Base-by-base conservation (phyloP, 2,797 vertebrate species). In the Sebastes ruberrimus region DNA sequence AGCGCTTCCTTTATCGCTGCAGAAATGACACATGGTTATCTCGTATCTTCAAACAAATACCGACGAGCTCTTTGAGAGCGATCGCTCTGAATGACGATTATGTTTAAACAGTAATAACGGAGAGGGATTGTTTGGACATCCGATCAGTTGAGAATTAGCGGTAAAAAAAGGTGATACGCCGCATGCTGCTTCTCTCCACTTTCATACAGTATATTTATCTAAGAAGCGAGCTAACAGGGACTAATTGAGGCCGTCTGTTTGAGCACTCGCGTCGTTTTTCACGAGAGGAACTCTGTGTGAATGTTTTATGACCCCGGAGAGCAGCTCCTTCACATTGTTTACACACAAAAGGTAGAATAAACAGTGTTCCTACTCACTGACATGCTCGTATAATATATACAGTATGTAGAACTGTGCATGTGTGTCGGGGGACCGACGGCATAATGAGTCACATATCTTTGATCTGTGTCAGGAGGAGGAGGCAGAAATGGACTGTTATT, bases 21-120 rank as follows among this genome's bases (percentile, higher is more conserved):
- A 62, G 64, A 78, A 52, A 63, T 20, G 65, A 78, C 64, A 80
- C 73, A 20, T 72, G 70, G 27, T 84, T 71, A 70, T 81, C 82
- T 84, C 57, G 32, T 22, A 7, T 11, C 76, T 73, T 76, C 65
- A 61, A 64, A 78, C 69, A 80, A 87, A 68, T 46, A 75, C 75
- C 4, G 61, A 74, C 78, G 6, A 71, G 71, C 74, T 71, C 62
- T 67, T 38, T 28, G 78, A 60, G 25, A 52, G 52, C 56, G 49
- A 73, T 60, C 42, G 3, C 20, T 62, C n/a, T 22, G 66, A 73
- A 30, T 25, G 60, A 35, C 16, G 63, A 66, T 67, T 4, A 38
- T 38, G 27, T 38, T 71, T 80, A 23, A 76, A 46, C 38, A 75
- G 75, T 10, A n/a, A 74, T 69, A 49, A 46, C 5, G 16, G 42